A percentile compares a stretch with the other conserved stretches of the same genome.
Evolutionary conservation across 2,888 invertebrate species (phyloP).

Genomic region (Ptilodon capucinus): DNA sequence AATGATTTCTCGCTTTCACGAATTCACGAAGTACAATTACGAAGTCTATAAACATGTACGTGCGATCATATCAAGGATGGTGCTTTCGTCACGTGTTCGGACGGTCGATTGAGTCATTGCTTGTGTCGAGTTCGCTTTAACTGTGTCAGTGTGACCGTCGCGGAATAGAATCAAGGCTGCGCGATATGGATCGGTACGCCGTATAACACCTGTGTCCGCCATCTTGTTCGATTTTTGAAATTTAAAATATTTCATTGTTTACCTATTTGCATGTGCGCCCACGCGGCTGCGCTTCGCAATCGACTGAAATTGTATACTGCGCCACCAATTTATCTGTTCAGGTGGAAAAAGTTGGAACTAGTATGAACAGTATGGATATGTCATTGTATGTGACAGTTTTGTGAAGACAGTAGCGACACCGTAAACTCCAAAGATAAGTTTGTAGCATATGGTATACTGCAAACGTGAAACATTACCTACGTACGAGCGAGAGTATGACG

Average conservation of each 20-base stretch:
- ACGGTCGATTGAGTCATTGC: slow-evolving; percentile 63
- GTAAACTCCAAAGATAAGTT: no score
- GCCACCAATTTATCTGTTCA: not conserved
- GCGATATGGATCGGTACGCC: slow-evolving; percentile 55
- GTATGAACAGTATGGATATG: no score
- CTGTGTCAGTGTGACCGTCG: slow-evolving; percentile 73
- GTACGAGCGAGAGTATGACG: no score
- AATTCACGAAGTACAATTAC: slow-evolving; percentile 23
- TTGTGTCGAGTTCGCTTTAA: slow-evolving; percentile 53
- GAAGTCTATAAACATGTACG: slow-evolving; percentile 44
- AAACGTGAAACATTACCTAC: no score
- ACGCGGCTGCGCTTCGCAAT: not conserved
- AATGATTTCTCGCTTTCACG: slow-evolving; percentile 12
- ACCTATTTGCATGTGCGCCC: slow-evolving; percentile 1
- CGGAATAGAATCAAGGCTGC: slow-evolving; percentile 78
- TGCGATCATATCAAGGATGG: slow-evolving; percentile 66
- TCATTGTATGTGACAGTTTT: no score
- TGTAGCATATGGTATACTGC: no score
- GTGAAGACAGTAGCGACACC: no score
- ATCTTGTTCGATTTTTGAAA: slow-evolving; percentile 35
- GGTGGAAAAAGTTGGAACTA: not conserved
- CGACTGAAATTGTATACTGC: not conserved
- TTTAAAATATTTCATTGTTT: not conserved
- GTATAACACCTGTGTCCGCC: slow-evolving; percentile 48
- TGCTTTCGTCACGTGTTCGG: slow-evolving; percentile 57